Base-by-base conservation (phyloP, 2,113 vertebrate species). In the Corythoichthys haematopterus region DNA sequence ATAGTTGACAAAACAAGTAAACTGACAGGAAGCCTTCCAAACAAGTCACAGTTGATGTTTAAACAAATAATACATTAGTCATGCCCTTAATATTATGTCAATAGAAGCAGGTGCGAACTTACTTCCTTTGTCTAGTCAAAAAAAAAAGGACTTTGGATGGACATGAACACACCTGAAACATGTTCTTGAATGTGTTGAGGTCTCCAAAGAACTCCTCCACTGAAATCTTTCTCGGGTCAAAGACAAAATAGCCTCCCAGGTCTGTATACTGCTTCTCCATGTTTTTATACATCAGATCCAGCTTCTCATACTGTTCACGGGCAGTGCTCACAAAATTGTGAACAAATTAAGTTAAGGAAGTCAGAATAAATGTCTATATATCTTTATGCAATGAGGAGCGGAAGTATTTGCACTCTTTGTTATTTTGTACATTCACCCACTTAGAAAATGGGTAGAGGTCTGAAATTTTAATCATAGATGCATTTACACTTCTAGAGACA, bases 121-220 rank as follows among this genome's bases (percentile, higher is more conserved):
- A 40, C 0, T 33, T 50, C 9, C 13, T 36, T 13, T 52, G 11
- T 69, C 15, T 37, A 65, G 8, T 46, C 11, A 62, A 62, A 8
- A 6, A 8, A 62, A 15, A 11, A 28, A 28, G 20, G 20, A 28
- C 20, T 28, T 28, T 28, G 20, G 20, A 28, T 28, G 20, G 20
- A 68, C 28, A 43, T 38, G 38, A 37, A 72, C 88, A 6, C 70
- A 96, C 94, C 93, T 93, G 84, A 82, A 98, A 94, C 91, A 92
- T 95, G 81, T 88, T 95, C 80, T 82, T 93, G 53, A 97, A 96
- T 86, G 89, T 94, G 84, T 90, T 91, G 59, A 95, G 85, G 72
- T 95, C 94, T 0, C 87, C 88, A 48, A 94, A 96, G 74, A 96
- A 88, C 75, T 95, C 93, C 78, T 92, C 94, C 13, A 91, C 74